Evolutionary conservation across 2,797 vertebrate species (phyloP), one percentile per base, ranked within the genome.

Genomic region (Hyperoplus lanceolatus): DNA sequence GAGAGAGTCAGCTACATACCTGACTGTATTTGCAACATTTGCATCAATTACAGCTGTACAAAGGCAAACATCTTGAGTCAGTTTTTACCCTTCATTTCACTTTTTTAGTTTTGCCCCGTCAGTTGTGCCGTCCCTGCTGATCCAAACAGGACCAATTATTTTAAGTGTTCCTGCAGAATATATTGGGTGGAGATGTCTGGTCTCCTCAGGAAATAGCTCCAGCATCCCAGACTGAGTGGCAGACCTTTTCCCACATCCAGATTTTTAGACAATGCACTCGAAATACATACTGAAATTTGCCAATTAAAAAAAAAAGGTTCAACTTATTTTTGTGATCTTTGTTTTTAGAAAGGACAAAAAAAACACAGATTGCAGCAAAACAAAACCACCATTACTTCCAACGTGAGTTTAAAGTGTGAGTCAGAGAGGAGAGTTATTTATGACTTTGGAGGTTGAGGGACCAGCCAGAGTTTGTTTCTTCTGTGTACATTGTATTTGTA

Each of bases 181-280:
- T 73, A 78, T 72, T 70, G 92, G 90, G 91, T 81, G 92, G 87
- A 80, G 84, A 87, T 71, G 87, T 90, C 90, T 91, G 79, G 73
- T 75, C 87, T 89, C 59, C 73, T 81, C 82, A 90, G 93, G 93
- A 94, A 95, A 93, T 80, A 81, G 77, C 90, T 70, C 82, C 80
- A 70, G 81, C 81, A 58, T 82, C 76, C 70, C 83, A 84, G 79
- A 90, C 88, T 85, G 79, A 89, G 85, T 73, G 74, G 73, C 62
- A 72, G 45, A 77, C 60, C 29, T 13, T 79, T 29, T 81, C 85
- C 81, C 78, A 82, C 76, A 58, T 79, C 72, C 80, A 41, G 29
- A 29, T 72, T 72, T 64, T 60, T 51, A 79, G 66, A 87, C 83
- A 86, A 87, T 80, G 61, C 81, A 76, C 83, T n/a, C 41, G 14